A percentile compares a stretch with the other conserved stretches of the same genome.
Conservation (phyloP, 1,140 invertebrate genomes). For the Caerostris darwini region DNA sequence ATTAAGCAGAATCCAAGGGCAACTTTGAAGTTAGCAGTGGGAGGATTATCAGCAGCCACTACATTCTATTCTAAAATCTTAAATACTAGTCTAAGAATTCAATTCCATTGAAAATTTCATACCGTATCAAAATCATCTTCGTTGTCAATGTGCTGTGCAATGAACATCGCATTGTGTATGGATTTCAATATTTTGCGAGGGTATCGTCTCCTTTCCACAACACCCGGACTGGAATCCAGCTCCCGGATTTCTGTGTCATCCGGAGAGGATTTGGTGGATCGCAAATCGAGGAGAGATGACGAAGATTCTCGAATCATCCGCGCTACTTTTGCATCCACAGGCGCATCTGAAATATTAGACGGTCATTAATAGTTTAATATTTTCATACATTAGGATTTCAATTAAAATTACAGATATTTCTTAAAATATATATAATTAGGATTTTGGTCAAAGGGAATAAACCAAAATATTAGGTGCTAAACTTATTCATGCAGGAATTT, state of each 20-base stretch:
- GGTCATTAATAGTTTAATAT: background rate
- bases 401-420: background rate
- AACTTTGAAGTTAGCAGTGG: too few species aligned
- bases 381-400: background rate
- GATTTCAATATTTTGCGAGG: constrained; percentile 88
- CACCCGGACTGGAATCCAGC: constrained; percentile 81
- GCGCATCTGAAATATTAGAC: background rate
- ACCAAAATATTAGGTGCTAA: too few species aligned
- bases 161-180: constrained; percentile 92
- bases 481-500: too few species aligned
- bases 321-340: constrained; percentile 39
- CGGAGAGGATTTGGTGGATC: background rate
- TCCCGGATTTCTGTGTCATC: constrained; percentile 43
- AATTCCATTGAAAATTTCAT: constrained; percentile 82
- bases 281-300: constrained; percentile 44
- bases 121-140: constrained; percentile 96
- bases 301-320: constrained; percentile 61
- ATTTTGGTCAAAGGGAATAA: too few species aligned
- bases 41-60: too few species aligned
- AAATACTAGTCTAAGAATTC: too few species aligned
- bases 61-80: too few species aligned
- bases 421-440: background rate
- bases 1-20: too few species aligned
- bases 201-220: constrained; percentile 82
- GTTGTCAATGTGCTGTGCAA: constrained; percentile 96